Percentiles rank a stretch among this genome's conserved stretches.
Evolutionary conservation across 2,888 invertebrate species (phyloP).

Genomic region (Cabera pusaria): DNA sequence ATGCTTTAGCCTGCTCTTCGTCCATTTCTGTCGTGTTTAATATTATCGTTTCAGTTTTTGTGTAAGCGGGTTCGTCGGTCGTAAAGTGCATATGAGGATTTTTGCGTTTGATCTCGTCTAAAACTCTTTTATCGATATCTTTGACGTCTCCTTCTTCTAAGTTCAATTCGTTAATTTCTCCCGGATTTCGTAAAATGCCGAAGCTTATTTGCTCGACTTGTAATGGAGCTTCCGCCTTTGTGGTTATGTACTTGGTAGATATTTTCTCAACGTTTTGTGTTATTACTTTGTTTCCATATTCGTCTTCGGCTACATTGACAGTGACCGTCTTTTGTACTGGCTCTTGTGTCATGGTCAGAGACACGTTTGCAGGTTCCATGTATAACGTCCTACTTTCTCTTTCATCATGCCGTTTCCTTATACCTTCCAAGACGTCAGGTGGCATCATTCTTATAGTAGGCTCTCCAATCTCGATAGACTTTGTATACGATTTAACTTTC

Average conservation of each 20-base stretch:
- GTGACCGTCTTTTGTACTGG: conserved; percentile 77
- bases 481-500: conserved; percentile 69
- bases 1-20: conserved; percentile 69
- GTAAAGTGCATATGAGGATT: conserved; percentile 77
- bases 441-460: conserved; percentile 64
- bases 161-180: conserved; percentile 60
- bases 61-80: conserved; percentile 70
- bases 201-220: conserved; percentile 77
- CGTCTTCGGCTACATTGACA: conserved; percentile 77
- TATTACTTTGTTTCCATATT: conserved; percentile 75
- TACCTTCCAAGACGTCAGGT: conserved; percentile 74
- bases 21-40: conserved; percentile 76
- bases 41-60: conserved; percentile 79
- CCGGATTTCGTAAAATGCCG: conserved; percentile 67
- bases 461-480: conserved; percentile 78
- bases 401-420: conserved; percentile 59
- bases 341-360: conserved; percentile 74
- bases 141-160: conserved; percentile 73
- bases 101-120: conserved; percentile 72
- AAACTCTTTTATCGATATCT: conserved; percentile 66
- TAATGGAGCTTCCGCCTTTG: conserved; percentile 68
- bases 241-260: conserved; percentile 67
- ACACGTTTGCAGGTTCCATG: conserved; percentile 74
- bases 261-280: conserved; percentile 76
- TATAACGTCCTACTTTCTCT: conserved; percentile 67